Base-by-base conservation (phyloP, 1,140 invertebrate species). In the Dinothrombium tinctorium region DNA sequence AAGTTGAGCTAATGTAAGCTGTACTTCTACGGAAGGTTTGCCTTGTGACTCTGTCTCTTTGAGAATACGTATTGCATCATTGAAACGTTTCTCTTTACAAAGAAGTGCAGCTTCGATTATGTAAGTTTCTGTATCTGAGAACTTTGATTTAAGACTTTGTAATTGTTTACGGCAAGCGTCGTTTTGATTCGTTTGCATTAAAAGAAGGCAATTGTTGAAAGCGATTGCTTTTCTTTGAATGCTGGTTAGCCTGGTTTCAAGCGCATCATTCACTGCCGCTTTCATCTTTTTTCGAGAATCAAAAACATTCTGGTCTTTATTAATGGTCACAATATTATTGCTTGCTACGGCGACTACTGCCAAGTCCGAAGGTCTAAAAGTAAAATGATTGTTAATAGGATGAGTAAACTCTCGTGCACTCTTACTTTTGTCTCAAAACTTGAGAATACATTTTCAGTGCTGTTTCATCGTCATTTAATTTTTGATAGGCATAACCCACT, bases 261-360 rank as follows among this genome's bases (percentile, higher is more conserved):
- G 61, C 9, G 69, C 71, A 12, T 86, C 81, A 9, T 73, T 71
- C 9, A 75, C 73, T 2, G 84, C 82, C 29, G 69, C 71, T 56
- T 89, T 89, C 62, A 95, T 84, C 56, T 82, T 76, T 52, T 92
- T 92, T 55, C 87, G 86, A 0, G 84, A 90, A 57, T 95, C 86
- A 59, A 96, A 96, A 1, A 95, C 72, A 62, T 92, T 95, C 52
- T 86, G 79, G 56, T 90, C 86, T 56, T 61, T 61, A 55, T 94
- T 94, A 4, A 92, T 69, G 20, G 80, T 74, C 8, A 89, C 76
- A 11, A 84, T 64, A 62, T 96, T 96, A 56, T 94, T 94, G 50
- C 77, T 82, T 3, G 80, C 78, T 6, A 94, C 80, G 14, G 86
- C 87, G 5, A 76, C 64, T 6, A 92, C 54, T 3, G 76, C 79